Conservation (phyloP, 2,797 vertebrate genomes). For the Buceros bicornis region DNA sequence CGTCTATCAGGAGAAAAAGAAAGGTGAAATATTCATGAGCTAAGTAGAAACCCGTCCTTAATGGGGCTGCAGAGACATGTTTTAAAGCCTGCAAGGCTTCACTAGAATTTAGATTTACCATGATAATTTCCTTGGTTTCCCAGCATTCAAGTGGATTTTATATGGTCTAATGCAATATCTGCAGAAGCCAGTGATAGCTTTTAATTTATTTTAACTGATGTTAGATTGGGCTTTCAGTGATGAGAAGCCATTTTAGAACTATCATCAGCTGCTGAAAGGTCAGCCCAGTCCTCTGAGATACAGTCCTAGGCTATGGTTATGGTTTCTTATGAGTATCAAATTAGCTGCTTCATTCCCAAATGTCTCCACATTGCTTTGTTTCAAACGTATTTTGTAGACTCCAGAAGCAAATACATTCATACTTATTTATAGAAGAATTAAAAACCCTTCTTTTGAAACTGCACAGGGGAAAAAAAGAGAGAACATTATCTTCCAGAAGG, state of each 20-base stretch:
- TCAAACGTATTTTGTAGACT: constrained; percentile 1
- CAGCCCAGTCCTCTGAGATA: constrained; percentile 13
- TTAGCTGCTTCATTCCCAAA: constrained; percentile 14
- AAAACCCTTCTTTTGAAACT: background rate
- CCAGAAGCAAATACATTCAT: background rate
- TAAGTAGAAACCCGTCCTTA: background rate
- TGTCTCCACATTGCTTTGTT: constrained; percentile 16
- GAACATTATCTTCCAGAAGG: background rate
- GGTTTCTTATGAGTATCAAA: constrained; percentile 31
- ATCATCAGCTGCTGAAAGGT: constrained; percentile 33
- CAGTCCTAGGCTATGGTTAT: background rate
- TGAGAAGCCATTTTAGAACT: constrained; percentile 33
- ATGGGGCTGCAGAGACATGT: background rate
- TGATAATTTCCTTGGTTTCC: constrained; percentile 34
- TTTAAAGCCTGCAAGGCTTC: constrained; percentile 20
- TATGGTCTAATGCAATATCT: background rate
- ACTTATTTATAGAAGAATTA: constrained; percentile 32
- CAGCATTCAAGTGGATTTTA: constrained; percentile 35
- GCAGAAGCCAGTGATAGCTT: constrained; percentile 20
- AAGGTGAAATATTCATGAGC: constrained; percentile 27
- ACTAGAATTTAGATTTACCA: constrained; percentile 54
- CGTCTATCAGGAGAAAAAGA: constrained; percentile 11
- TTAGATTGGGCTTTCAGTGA: constrained; percentile 47
- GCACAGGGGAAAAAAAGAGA: background rate
- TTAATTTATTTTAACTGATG: constrained; percentile 57